Conservation (phyloP, 1,140 invertebrate genomes). For the Andrena cerasifolii region DNA sequence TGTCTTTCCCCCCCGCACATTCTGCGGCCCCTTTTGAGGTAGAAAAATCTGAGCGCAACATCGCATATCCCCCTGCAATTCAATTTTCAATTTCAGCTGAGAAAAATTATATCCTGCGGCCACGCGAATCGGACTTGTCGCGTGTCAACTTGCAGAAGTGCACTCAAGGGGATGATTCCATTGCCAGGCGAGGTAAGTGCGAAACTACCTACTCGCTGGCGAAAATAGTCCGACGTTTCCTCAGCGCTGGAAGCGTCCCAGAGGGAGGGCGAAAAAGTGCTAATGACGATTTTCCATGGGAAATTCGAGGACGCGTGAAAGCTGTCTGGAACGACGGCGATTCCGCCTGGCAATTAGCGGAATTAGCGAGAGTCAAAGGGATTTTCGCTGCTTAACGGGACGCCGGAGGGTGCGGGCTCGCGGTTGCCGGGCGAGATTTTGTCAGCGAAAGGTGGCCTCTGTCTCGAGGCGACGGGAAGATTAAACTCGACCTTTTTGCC, state of each 20-base stretch:
- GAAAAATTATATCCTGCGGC: too few species aligned
- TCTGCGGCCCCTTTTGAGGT: too few species aligned
- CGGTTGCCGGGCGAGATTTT: constrained; percentile 43
- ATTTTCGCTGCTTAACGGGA: constrained; percentile 49
- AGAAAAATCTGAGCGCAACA: too few species aligned
- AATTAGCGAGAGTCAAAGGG: constrained; percentile 58
- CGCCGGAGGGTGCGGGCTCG: constrained; percentile 19
- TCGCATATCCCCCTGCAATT: too few species aligned
- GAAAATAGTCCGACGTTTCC: background rate
- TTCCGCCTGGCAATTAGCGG: constrained; percentile 58
- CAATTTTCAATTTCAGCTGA: too few species aligned
- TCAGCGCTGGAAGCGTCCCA: too few species aligned
- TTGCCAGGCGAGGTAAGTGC: background rate
- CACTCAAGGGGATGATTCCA: too few species aligned
- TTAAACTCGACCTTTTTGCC: constrained; percentile 55
- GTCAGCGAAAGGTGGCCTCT: constrained; percentile 19
- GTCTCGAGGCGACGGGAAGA: constrained; percentile 18
- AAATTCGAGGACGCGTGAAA: constrained; percentile 34
- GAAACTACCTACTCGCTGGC: background rate
- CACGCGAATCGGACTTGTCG: too few species aligned
- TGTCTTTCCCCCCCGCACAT: background rate
- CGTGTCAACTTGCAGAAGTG: too few species aligned
- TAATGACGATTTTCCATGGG: constrained; percentile 32
- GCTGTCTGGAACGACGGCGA: background rate
- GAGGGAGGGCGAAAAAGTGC: background rate